Evolutionary conservation across 2,888 invertebrate genomes (phyloP).

Genomic region (Pardosa pseudoannulata): DNA sequence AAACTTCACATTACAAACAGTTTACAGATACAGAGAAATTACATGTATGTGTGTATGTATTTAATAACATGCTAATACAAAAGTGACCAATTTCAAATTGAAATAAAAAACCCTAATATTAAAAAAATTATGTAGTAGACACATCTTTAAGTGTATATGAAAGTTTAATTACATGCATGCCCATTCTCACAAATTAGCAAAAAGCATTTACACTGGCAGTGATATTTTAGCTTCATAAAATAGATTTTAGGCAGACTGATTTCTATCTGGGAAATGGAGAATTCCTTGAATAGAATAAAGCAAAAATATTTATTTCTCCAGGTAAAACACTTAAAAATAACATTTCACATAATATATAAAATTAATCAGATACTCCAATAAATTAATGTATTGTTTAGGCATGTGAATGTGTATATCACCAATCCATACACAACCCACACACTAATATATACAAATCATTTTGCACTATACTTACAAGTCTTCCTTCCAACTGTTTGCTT

Average conservation of each 20-base stretch:
- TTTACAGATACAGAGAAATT: slow-evolving; percentile 11
- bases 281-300: background rate
- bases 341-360: background rate
- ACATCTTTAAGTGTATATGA: background rate
- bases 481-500: too few relatives aligned
- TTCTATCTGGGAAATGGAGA: background rate
- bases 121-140: background rate
- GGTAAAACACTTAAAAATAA: background rate
- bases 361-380: background rate
- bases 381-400: background rate
- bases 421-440: background rate
- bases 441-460: background rate
- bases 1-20: slow-evolving; percentile 4
- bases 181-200: background rate
- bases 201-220: slow-evolving; percentile 14
- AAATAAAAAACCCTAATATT: background rate
- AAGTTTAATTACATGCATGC: background rate
- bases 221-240: slow-evolving; percentile 1
- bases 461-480: too few relatives aligned
- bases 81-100: background rate
- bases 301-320: background rate
- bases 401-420: background rate
- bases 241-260: background rate
- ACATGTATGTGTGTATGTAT: background rate
- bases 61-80: background rate